phyloP scores from a whole-genome alignment of 2,888 invertebrate genomes.

The Spodoptera exigua region DNA sequence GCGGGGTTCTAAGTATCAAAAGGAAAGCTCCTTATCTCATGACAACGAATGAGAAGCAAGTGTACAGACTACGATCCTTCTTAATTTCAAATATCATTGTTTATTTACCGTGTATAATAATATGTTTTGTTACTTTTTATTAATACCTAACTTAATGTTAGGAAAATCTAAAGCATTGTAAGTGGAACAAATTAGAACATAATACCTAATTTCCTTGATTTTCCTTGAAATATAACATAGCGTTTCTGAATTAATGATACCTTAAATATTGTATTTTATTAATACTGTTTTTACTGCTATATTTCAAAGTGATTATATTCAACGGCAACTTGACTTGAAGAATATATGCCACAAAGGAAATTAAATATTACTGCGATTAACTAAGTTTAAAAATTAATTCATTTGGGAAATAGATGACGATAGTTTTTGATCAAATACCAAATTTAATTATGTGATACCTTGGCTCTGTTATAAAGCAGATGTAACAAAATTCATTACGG shows the following conservation, averaged over 20 bases:
- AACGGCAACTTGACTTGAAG: too few relatives aligned
- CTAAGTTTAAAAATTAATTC: not conserved
- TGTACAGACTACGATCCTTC: conserved; percentile 11
- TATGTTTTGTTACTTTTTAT: conserved; percentile 7
- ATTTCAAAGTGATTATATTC: too few relatives aligned
- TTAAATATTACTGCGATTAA: not conserved
- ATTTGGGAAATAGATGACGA: conserved; percentile 3
- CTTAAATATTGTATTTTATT: too few relatives aligned
- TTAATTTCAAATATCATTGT: conserved; percentile 42
- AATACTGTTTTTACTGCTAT: too few relatives aligned
- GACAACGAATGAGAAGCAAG: conserved; percentile 46
- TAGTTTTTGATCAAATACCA: conserved; percentile 46
- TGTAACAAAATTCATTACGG: conserved; percentile 81
- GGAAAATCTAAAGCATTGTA: not conserved
- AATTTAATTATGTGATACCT: conserved; percentile 71
- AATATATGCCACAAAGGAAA: too few relatives aligned
- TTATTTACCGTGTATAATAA: conserved; percentile 30
- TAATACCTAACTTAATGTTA: not conserved
- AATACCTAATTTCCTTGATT: too few relatives aligned
- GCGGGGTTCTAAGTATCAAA: conserved; percentile 56
- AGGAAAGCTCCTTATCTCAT: conserved; percentile 54
- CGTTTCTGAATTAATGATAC: too few relatives aligned
- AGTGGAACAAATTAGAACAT: too few relatives aligned
- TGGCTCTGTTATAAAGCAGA: conserved; percentile 66
- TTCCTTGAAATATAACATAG: too few relatives aligned